phyloP scores from a whole-genome alignment of 1,140 invertebrate species.

The Cotesia chilonis region DNA sequence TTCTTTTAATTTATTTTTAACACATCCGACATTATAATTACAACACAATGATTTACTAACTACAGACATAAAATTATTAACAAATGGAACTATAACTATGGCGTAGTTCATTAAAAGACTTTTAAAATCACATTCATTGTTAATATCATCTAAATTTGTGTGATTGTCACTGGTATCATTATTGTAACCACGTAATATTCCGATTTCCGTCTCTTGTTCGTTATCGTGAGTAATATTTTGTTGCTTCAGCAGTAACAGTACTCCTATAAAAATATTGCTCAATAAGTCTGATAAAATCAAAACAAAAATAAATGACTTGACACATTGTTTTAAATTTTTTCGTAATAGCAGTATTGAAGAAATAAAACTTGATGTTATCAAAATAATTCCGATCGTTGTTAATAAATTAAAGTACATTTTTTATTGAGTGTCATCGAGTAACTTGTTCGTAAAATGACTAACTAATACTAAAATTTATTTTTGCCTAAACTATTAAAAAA shows the following conservation, averaged over 20 bases:
- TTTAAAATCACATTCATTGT: constrained; percentile 24
- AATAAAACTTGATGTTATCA: constrained; percentile 34
- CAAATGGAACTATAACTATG: constrained; percentile 41
- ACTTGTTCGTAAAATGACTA: neutral
- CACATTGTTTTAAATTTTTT: constrained; percentile 29
- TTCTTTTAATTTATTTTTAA: constrained; percentile 22
- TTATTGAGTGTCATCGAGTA: neutral
- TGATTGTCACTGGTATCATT: neutral
- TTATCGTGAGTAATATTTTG: neutral
- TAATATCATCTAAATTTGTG: neutral
- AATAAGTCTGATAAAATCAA: constrained; percentile 39
- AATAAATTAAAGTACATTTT: constrained; percentile 37
- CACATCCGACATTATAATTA: constrained; percentile 15
- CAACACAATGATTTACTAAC: constrained; percentile 33
- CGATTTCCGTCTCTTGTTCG: constrained; percentile 1
- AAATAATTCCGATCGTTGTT: constrained; percentile 28
- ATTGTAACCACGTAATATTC: constrained; percentile 7
- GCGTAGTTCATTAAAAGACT: constrained; percentile 36
- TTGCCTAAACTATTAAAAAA: neutral
- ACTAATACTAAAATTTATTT: constrained; percentile 2
- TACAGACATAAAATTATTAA: constrained; percentile 38
- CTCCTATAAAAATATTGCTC: constrained; percentile 34
- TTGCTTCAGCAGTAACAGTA: constrained; percentile 37
- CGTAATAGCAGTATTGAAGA: constrained; percentile 31
- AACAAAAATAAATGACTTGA: constrained; percentile 20